These are phyloP conservation scores for Enoplosus armatus DNA, from an alignment of 2,797 vertebrate genomes.

Conservation along the genomic window DNA sequence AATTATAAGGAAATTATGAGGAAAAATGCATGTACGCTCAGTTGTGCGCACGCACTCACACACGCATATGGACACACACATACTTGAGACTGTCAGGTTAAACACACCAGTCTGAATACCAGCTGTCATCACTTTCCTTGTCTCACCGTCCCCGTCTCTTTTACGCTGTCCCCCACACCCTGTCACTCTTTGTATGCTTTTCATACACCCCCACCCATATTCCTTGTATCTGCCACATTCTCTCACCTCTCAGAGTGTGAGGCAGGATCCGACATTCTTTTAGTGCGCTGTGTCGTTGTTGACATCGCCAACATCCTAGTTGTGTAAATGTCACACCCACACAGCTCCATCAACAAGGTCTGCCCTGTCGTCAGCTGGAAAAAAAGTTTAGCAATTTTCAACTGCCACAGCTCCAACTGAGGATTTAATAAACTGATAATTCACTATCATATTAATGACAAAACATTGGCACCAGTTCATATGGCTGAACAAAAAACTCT, in stretches of 20 bases:
- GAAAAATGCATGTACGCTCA: background rate
- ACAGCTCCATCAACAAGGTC: constrained; percentile 41
- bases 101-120: constrained; percentile 58
- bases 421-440: background rate
- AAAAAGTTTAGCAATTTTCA: constrained; percentile 22
- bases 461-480: background rate
- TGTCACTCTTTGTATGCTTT: constrained; percentile 48
- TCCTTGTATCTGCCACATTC: constrained; percentile 39
- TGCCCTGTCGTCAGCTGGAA: constrained; percentile 24
- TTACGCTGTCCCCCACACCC: constrained; percentile 49
- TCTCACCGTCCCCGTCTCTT: constrained; percentile 54
- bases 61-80: background rate
- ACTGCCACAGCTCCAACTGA: background rate
- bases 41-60: background rate
- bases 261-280: constrained; percentile 38
- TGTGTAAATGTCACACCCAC: constrained; percentile 65
- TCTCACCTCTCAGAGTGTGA: constrained; percentile 54
- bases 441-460: background rate
- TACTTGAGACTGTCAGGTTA: constrained; percentile 50
- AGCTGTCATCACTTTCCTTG: constrained; percentile 56
- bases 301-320: constrained; percentile 47
- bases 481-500: background rate
- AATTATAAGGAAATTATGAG: too few relatives aligned
- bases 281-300: constrained; percentile 44
- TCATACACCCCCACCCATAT: constrained; percentile 41